Base-by-base conservation (phyloP, 2,888 invertebrate genomes). In the Cheilosia soror region DNA sequence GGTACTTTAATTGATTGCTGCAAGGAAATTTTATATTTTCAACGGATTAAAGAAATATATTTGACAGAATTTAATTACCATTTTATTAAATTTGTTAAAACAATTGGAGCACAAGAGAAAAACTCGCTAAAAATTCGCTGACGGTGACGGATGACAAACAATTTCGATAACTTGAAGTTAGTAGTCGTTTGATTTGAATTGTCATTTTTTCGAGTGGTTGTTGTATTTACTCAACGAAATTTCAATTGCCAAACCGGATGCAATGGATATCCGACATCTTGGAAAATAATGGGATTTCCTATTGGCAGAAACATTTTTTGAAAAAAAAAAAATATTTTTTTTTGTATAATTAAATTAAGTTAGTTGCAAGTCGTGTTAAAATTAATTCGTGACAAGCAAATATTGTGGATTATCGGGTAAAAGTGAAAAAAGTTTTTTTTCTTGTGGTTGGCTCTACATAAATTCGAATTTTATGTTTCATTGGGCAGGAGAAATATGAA, bases 1-100 rank as follows among this genome's bases (percentile, higher is more conserved):
- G 89, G 90, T 37, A 91, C 90, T 88, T 91, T 91, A 40, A 92
- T 86, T 58, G 91, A 90, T 80, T 88, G 87, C 73, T 89, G 0
- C 1, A 84, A 42, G 0, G 9, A 44, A 37, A 55, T 47, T 20
- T 15, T 5, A 20, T 53, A 9, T 42, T 44, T 58, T 25, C 11
- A 27, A 2, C 40, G 40, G 13, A 4, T 2, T 20, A 44, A 29
- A 2, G 5, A 9, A 25, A 37, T 55, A 13, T 5, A n/a, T 57
- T 9, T 58, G 4, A 33, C 1, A 27, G 0, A 33, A 31, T 40
- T 31, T 53, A 11, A 2, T 51, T 87, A 87, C 87, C 87, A 87
- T 87, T 73, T 85, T 80, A 3, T 0, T 25, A 15, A 27, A 27
- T 53, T 47, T 47, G 33, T 42, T 72, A 27, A 6, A 27, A 31